Base-by-base conservation (phyloP, 2,888 invertebrate genomes). In the Baccha elongata region DNA sequence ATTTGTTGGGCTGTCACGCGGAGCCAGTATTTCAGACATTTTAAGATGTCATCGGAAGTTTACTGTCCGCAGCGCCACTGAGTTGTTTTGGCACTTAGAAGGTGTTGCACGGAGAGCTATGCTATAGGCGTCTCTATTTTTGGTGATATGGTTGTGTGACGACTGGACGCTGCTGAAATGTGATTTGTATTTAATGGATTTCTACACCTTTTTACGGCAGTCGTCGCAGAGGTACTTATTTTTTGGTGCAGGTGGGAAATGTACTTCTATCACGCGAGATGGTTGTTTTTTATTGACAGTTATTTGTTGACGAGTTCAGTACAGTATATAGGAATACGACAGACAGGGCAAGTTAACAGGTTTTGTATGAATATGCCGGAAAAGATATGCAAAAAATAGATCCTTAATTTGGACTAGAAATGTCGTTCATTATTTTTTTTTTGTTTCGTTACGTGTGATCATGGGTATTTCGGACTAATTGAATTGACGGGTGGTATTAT, bases 121-220 rank as follows among this genome's bases (percentile, higher is more conserved):
- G 21, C 15, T 50, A 60, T 67, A 62, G 76, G 60, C 37, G 52
- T 69, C 48, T 35, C 29, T 60, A 8, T 35, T 74, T 62, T 80
- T 64, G 42, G 40, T 71, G 17, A 65, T 48, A 46, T 40, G 48
- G 79, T n/a, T 23, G 72, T 35, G 44, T 64, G 83, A 73, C 72
- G 58, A 76, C 69, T 69, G 58, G 72, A 65, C 60, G 62, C 67
- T 84, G 62, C 67, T 84, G 79, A 73, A 69, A 73, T 84, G 78
- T 84, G 84, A 74, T 69, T 84, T 84, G 78, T 84, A 74, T 84
- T 84, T 84, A 79, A 84, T 84, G 84, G 84, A 79, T 84, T 73
- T 74, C 65, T 84, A 74, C 69, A 69, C 79, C 79, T 84, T 79
- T 74, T 73, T 69, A 69, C 55, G 84, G 73, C 55, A 55, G 40